phyloP scores from a whole-genome alignment of 2,888 invertebrate species.

The Sarcophaga subvicina region DNA sequence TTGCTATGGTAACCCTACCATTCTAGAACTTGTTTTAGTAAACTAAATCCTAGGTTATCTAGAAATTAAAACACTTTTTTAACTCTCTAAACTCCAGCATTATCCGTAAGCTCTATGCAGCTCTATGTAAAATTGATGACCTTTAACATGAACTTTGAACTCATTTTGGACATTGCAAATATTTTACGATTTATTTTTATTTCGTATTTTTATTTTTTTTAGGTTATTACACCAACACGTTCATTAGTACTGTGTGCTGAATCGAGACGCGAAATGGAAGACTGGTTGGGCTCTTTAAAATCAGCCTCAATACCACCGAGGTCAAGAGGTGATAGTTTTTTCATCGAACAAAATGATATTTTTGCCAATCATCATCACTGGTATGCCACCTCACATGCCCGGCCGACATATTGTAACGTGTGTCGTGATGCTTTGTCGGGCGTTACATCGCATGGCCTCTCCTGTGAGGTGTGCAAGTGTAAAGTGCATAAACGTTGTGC shows the following conservation, averaged over 20 bases:
- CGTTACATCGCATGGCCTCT: slow-evolving; percentile 96
- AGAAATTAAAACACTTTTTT: too few relatives aligned
- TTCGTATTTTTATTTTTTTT: neutral
- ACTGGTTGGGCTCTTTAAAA: slow-evolving; percentile 93
- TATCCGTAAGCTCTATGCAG: too few relatives aligned
- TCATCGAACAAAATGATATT: slow-evolving; percentile 85
- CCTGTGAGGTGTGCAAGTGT: slow-evolving; percentile 98
- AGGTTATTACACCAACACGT: slow-evolving; percentile 88
- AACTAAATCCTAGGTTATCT: too few relatives aligned
- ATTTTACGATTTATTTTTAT: neutral
- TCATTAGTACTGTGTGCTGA: slow-evolving; percentile 91
- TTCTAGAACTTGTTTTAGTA: too few relatives aligned
- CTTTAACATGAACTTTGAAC: too few relatives aligned
- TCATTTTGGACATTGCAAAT: too few relatives aligned
- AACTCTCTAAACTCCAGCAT: too few relatives aligned
- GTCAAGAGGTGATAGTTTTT: slow-evolving; percentile 82
- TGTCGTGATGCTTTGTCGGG: slow-evolving; percentile 96
- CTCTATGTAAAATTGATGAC: too few relatives aligned
- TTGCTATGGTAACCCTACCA: too few relatives aligned
- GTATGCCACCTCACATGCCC: slow-evolving; percentile 96
- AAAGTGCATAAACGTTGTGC: slow-evolving; percentile 98
- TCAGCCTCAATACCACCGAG: slow-evolving; percentile 84
- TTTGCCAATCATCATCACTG: slow-evolving; percentile 89
- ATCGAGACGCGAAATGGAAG: slow-evolving; percentile 93
- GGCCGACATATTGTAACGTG: slow-evolving; percentile 98